phyloP scores from a whole-genome alignment of 2,888 invertebrate species.

The Phania funesta region DNA sequence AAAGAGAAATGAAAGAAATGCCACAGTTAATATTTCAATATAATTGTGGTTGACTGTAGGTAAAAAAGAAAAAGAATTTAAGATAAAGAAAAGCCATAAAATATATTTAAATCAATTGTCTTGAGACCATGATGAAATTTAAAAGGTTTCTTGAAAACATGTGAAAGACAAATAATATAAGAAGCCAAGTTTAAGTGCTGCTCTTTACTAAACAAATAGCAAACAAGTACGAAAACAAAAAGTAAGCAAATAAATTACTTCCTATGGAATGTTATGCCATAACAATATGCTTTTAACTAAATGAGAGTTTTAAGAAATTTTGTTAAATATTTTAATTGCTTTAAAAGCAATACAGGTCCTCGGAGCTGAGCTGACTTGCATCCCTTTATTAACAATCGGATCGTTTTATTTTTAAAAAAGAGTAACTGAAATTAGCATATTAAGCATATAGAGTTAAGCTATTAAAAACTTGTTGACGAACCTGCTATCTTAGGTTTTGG shows the following conservation, averaged over 20 bases:
- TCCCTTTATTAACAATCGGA: too few species aligned
- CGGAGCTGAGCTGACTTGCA: too few species aligned
- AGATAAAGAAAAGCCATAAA: background rate
- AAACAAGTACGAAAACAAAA: conserved; percentile 6
- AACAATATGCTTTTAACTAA: background rate
- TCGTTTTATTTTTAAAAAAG: too few species aligned
- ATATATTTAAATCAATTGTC: background rate
- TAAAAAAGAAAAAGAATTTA: background rate
- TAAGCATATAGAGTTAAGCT: too few species aligned
- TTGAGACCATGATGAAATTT: conserved; percentile 25
- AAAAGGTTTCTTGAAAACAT: conserved; percentile 53
- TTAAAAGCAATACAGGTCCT: too few species aligned
- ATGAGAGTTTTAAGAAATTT: background rate
- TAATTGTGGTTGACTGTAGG: conserved; percentile 36
- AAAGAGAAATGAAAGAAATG: conserved; percentile 16
- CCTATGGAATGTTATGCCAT: background rate
- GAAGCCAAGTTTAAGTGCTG: conserved; percentile 32
- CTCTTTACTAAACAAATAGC: background rate
- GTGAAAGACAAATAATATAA: conserved; percentile 31
- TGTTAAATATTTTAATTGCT: too few species aligned
- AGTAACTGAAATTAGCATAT: too few species aligned
- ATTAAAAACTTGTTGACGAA: too few species aligned
- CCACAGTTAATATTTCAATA: conserved; percentile 8
- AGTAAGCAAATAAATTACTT: background rate
- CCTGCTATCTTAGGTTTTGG: too few species aligned